Evolutionary conservation across 1,140 invertebrate genomes (phyloP).

Genomic region (Potamilus streckersoni): DNA sequence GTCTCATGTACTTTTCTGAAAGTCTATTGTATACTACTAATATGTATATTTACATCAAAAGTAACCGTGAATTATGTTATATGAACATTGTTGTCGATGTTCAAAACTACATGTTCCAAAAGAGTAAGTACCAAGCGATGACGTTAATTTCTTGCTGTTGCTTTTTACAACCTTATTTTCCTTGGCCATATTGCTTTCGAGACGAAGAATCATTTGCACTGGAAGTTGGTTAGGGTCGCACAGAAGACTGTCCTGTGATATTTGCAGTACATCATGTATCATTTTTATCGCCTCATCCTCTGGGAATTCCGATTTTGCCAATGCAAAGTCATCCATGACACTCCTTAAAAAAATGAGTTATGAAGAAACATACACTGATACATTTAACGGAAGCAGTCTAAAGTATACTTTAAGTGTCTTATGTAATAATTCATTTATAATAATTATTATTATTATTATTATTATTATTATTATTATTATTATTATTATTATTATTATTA

Average conservation of each 20-base stretch:
- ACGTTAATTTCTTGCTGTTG: too few relatives aligned
- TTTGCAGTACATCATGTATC: conserved; percentile 12
- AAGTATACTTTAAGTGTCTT: background rate
- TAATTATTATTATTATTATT: background rate
- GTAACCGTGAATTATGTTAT: too few relatives aligned
- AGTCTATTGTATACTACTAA: too few relatives aligned
- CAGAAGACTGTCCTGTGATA: conserved; percentile 24
- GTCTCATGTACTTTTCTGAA: too few relatives aligned
- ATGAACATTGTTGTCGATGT: too few relatives aligned
- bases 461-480: background rate
- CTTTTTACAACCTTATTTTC: too few relatives aligned
- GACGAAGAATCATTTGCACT: too few relatives aligned
- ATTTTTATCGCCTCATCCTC: conserved; percentile 4
- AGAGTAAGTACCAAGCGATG: too few relatives aligned
- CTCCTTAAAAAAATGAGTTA: background rate
- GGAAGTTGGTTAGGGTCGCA: conserved; percentile 13
- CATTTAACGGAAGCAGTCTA: background rate
- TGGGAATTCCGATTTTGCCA: conserved; percentile 3
- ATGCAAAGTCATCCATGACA: conserved; percentile 10
- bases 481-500: too few relatives aligned
- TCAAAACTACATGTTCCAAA: too few relatives aligned
- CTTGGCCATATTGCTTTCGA: too few relatives aligned
- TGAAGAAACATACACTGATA: background rate
- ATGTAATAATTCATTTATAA: background rate
- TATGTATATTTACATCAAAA: too few relatives aligned